These are phyloP conservation scores for Perca schrenkii DNA, from an alignment of 2,113 vertebrate species.

Conservation along the genomic window DNA sequence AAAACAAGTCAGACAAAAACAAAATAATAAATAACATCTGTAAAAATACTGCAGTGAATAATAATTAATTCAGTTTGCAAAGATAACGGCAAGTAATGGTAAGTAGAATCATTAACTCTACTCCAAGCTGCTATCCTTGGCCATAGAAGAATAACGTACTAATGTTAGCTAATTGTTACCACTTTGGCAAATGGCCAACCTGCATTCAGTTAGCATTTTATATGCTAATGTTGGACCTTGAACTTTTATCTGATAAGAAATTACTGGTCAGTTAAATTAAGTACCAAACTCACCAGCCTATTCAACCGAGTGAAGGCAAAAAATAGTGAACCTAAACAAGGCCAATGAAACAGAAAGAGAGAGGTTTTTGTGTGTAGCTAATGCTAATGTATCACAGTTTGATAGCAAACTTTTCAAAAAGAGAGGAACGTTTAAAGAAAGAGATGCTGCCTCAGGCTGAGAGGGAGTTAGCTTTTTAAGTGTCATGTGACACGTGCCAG, in stretches of 20 bases:
- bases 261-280: neutral
- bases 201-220: neutral
- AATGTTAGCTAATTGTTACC: too few species aligned
- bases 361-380: neutral
- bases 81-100: neutral
- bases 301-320: neutral
- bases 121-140: neutral
- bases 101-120: neutral
- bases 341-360: neutral
- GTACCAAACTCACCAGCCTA: neutral
- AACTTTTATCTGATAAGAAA: constrained; percentile 7
- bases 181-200: neutral
- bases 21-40: neutral
- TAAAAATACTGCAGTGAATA: neutral
- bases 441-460: neutral
- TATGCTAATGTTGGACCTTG: neutral
- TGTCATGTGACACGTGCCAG: too few species aligned
- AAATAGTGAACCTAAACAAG: neutral
- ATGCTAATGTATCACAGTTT: neutral
- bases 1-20: neutral
- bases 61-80: neutral
- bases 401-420: neutral
- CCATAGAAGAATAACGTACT: too few species aligned
- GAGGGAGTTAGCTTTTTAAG: too few species aligned
- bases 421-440: too few species aligned